Base-by-base conservation (phyloP, 1,140 invertebrate species). In the Zaprionus ornatus region DNA sequence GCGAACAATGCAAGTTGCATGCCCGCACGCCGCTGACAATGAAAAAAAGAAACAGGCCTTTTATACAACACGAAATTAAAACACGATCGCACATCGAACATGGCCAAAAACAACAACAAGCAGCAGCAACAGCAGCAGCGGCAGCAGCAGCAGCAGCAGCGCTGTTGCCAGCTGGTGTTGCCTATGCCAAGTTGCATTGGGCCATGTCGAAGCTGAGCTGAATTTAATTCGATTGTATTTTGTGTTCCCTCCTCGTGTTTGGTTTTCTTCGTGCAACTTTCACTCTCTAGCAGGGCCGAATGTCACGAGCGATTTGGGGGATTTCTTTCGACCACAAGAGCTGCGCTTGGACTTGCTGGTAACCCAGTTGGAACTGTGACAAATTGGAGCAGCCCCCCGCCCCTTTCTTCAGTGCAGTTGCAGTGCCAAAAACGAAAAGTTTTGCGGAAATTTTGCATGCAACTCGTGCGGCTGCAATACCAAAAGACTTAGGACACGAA, bases 1-100 rank as follows among this genome's bases (percentile, higher is more conserved):
- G 54, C 63, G 7, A 69, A 69, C 68, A 77, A 74, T 68, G 74
- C 64, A 73, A 72, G 77, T 88, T 88, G 85, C 84, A 88, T 88
- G 84, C 84, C 84, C 84, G 84, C 84, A 88, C 84, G 85, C 72
- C 72, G 77, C 85, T 88, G 85, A 88, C 85, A 88, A 85, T 90
- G 85, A 88, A 88, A 87, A 87, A 79, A 61, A 88, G 90, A 87
- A 79, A 61, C 42, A 70, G 59, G 78, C 62, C 48, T 64, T 82
- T 88, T 88, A 80, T 80, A 90, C 85, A 88, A 88, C 85, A 88
- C 82, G 85, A 88, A 88, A 88, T 90, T 88, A 88, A 88, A 88
- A 88, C 85, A 88, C 85, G 85, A 88, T 82, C 85, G 85, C 83
- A 77, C 84, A 79, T 76, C 75, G 81, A 79, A 77, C 78, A 78